Evolutionary conservation across 1,140 invertebrate species (phyloP).

Genomic region (Hylyphantes graminicola): DNA sequence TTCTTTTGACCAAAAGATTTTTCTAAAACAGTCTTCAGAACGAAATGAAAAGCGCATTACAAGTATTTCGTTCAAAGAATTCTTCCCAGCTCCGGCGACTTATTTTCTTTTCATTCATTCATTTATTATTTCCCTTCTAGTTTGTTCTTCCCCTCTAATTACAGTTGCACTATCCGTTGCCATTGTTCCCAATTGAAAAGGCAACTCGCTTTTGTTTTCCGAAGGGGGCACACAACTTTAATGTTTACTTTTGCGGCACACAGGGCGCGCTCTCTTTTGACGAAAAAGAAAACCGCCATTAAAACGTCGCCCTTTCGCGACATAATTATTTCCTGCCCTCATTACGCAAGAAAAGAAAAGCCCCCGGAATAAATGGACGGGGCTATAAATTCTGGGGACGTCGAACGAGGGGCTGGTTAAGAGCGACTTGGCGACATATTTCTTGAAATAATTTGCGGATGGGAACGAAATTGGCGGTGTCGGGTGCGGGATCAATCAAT

Average conservation of each 20-base stretch:
- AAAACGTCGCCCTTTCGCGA: conserved; percentile 32
- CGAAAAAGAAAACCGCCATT: conserved; percentile 38
- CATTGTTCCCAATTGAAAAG: conserved; percentile 47
- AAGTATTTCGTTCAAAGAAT: conserved; percentile 5
- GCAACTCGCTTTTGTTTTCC: conserved; percentile 45
- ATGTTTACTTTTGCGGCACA: conserved; percentile 54
- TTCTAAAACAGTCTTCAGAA: neutral
- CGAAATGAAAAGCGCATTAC: conserved; percentile 26
- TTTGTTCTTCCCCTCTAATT: conserved; percentile 25
- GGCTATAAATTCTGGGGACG: conserved; percentile 37
- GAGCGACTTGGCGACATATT: conserved; percentile 20
- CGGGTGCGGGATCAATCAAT: conserved; percentile 13
- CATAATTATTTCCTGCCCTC: conserved; percentile 54
- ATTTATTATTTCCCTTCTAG: conserved; percentile 16
- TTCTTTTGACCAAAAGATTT: too few species aligned
- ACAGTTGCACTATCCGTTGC: conserved; percentile 32
- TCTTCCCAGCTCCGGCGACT: neutral
- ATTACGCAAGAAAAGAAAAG: conserved; percentile 37
- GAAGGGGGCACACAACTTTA: conserved; percentile 27
- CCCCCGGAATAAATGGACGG: conserved; percentile 24
- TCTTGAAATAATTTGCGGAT: conserved; percentile 21
- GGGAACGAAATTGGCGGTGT: conserved; percentile 30
- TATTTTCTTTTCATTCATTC: neutral
- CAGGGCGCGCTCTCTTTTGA: neutral
- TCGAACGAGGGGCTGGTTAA: conserved; percentile 1